Conservation (phyloP, 2,797 vertebrate genomes). For the Lithobates pipiens region DNA sequence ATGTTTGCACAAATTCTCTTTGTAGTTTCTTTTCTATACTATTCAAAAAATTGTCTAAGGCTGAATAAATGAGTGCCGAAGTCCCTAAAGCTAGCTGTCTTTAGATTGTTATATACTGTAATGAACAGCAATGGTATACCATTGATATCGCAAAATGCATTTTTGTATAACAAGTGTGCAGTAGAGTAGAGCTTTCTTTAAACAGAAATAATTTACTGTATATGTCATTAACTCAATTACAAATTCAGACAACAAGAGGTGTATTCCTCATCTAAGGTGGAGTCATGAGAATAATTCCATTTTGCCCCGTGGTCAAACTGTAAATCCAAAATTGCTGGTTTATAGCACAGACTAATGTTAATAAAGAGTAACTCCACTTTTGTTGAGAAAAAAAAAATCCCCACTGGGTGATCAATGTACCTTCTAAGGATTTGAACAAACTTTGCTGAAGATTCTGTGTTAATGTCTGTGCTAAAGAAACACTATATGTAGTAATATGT, state of each 20-base stretch:
- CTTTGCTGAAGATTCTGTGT: too few relatives aligned
- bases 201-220: not conserved
- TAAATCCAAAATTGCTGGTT: too few relatives aligned
- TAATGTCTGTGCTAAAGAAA: too few relatives aligned
- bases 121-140: not conserved
- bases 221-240: not conserved
- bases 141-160: not conserved
- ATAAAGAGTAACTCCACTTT: too few relatives aligned
- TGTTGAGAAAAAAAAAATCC: too few relatives aligned
- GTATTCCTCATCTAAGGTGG: not conserved
- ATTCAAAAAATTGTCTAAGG: not conserved
- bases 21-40: slow-evolving; percentile 2
- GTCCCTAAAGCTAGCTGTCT: not conserved
- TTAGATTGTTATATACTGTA: not conserved
- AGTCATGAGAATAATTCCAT: not conserved
- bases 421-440: too few relatives aligned
- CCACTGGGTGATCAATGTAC: too few relatives aligned
- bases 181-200: not conserved
- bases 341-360: too few relatives aligned
- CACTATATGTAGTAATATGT: too few relatives aligned
- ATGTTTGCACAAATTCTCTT: slow-evolving; percentile 3
- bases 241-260: not conserved
- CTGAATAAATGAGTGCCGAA: not conserved
- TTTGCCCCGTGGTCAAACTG: too few relatives aligned
- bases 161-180: not conserved